Conservation (phyloP, 1,140 invertebrate genomes). For the Amphibalanus amphitrite region DNA sequence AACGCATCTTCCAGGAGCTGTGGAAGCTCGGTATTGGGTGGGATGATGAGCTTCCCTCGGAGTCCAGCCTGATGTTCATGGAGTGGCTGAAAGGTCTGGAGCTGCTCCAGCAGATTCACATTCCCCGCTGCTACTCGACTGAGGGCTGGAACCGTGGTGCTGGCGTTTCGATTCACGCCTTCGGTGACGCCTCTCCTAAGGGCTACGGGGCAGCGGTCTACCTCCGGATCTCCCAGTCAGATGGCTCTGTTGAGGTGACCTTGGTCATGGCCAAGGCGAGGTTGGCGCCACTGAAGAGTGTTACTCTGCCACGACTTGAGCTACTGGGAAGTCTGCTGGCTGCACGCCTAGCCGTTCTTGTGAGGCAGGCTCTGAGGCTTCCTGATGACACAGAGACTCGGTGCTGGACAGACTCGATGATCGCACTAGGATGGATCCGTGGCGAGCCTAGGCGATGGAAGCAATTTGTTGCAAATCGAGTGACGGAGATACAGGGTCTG, state of each 20-base stretch:
- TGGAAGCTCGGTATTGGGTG: neutral
- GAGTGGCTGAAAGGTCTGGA: neutral
- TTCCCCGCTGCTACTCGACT: neutral
- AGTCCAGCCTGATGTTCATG: neutral
- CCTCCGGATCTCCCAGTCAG: neutral
- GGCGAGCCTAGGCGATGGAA: slow-evolving; percentile 2
- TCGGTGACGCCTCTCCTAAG: neutral
- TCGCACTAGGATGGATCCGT: slow-evolving; percentile 11
- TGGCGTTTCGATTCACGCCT: neutral
- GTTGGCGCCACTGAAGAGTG: neutral
- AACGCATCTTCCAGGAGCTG: neutral
- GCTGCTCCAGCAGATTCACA: neutral
- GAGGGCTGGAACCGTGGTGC: neutral
- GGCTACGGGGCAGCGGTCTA: too few species aligned
- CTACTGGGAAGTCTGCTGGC: neutral
- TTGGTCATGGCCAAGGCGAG: neutral
- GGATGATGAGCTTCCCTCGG: neutral
- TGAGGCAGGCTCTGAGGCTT: neutral
- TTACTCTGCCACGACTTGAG: neutral
- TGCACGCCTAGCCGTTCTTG: neutral
- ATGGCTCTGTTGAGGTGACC: neutral
- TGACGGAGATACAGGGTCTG: slow-evolving; percentile 11
- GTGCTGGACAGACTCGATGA: slow-evolving; percentile 11
- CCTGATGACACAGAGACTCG: neutral
- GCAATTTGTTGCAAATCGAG: slow-evolving; percentile 11